These are phyloP conservation scores for Ichneumoninae sp. DNA, from an alignment of 2,888 invertebrate species.

Conservation along the genomic window DNA sequence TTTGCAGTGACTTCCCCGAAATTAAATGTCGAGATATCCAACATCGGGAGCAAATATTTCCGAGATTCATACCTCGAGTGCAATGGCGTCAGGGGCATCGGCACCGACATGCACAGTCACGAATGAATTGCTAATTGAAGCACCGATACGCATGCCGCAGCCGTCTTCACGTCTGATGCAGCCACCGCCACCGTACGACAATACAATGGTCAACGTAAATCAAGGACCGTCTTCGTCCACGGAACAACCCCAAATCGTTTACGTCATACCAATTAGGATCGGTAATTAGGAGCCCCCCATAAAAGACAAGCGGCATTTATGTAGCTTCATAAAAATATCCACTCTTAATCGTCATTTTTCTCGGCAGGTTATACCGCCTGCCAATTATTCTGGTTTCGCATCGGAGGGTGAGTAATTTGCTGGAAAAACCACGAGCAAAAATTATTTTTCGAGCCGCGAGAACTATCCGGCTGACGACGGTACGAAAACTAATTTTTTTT, in stretches of 20 bases:
- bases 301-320: background rate
- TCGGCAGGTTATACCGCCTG: background rate
- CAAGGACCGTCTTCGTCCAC: no score
- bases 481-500: background rate
- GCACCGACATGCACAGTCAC: background rate
- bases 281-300: no score
- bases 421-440: background rate
- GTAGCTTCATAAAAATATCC: background rate
- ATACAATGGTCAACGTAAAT: background rate
- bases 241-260: background rate
- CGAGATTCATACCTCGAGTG: background rate
- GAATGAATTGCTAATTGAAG: background rate
- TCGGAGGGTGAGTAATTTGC: background rate
- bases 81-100: background rate
- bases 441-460: background rate
- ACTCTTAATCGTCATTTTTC: background rate
- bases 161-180: background rate
- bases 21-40: background rate
- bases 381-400: background rate
- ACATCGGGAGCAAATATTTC: background rate
- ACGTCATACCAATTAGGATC: background rate
- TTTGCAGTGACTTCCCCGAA: background rate
- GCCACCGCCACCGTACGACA: background rate
- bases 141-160: no score
- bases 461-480: no score